phyloP scores from a whole-genome alignment of 2,113 vertebrate species.

The Notothenia coriiceps region DNA sequence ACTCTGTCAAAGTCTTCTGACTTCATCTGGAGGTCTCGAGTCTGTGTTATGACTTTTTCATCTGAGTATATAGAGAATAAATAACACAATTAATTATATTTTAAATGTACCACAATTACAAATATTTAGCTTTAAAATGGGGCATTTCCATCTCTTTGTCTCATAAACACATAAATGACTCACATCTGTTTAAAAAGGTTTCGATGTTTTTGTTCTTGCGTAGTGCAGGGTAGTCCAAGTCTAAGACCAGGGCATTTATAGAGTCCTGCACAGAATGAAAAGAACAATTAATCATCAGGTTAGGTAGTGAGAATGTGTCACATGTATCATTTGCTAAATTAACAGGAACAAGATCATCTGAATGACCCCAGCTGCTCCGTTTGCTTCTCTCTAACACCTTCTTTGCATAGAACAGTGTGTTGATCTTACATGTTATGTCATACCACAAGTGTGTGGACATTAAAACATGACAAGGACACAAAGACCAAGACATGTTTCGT shows the following conservation, averaged over 20 bases:
- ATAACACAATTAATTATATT: neutral
- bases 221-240: slow-evolving; percentile 96
- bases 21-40: slow-evolving; percentile 95
- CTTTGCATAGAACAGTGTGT: neutral
- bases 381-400: neutral
- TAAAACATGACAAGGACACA: neutral
- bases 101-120: neutral
- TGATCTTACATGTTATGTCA: neutral
- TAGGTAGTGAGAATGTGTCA: neutral
- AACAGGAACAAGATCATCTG: neutral
- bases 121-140: neutral
- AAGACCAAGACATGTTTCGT: neutral
- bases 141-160: neutral
- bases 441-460: neutral
- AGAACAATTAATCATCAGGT: neutral
- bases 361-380: neutral
- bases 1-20: slow-evolving; percentile 98
- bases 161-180: slow-evolving; percentile 78
- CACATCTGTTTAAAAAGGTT: slow-evolving; percentile 98
- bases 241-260: slow-evolving; percentile 96
- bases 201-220: slow-evolving; percentile 99
- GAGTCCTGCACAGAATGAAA: slow-evolving; percentile 88
- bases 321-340: neutral
- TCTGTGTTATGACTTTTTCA: slow-evolving; percentile 92
- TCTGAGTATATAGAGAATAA: slow-evolving; percentile 80